A percentile compares a stretch with the other conserved stretches of the same genome.
phyloP scores from a whole-genome alignment of 2,888 invertebrate species.

The Scaptomyza parva region DNA sequence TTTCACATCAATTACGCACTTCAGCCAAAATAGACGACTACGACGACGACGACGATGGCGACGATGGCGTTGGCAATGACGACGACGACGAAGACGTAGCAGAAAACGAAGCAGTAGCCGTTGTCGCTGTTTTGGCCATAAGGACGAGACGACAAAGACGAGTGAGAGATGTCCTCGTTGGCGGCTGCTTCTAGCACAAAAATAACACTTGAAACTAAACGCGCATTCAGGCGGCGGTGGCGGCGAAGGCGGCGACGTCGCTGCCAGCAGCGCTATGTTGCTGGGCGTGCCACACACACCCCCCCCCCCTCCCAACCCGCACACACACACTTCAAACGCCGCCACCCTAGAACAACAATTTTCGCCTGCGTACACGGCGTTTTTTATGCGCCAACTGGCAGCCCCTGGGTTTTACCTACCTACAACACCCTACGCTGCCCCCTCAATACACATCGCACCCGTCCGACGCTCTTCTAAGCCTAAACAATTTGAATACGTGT shows the following conservation, averaged over 20 bases:
- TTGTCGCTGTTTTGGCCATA: constrained; percentile 16
- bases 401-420: constrained; percentile 47
- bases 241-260: constrained; percentile 21
- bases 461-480: constrained; percentile 21
- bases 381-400: constrained; percentile 64
- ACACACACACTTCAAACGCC: constrained; percentile 5
- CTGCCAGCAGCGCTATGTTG: constrained; percentile 30
- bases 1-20: constrained; percentile 80
- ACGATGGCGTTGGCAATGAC: constrained; percentile 15
- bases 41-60: constrained; percentile 22
- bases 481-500: constrained; percentile 70
- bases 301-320: not conserved
- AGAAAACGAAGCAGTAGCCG: constrained; percentile 46
- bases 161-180: constrained; percentile 55
- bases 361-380: constrained; percentile 77
- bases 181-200: constrained; percentile 75
- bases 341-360: constrained; percentile 62
- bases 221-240: constrained; percentile 68
- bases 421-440: constrained; percentile 6
- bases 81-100: constrained; percentile 32
- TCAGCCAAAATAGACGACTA: constrained; percentile 77
- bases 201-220: constrained; percentile 81
- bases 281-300: constrained; percentile 39
- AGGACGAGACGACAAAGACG: constrained; percentile 45
- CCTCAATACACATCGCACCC: not conserved